Evolutionary conservation across 2,888 invertebrate species (phyloP), one percentile per base, ranked within the genome.

Genomic region (Sclerodermus sp.): DNA sequence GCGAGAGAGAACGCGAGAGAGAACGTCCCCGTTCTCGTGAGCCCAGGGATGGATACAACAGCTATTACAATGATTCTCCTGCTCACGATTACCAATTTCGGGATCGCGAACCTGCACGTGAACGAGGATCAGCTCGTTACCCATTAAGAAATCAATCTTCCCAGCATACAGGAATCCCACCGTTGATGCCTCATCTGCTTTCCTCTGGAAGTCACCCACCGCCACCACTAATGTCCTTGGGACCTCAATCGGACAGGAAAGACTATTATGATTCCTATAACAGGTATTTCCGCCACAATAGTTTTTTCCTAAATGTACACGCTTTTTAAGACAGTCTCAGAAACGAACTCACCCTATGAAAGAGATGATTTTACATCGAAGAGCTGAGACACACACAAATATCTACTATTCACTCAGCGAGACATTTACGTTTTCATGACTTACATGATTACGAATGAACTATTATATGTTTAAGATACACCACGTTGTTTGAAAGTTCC

Each of bases 191-290:
- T 13, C 68, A 68, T 61, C 62, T 69, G 60, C 53, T 63, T 52
- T 23, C 23, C 23, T 54, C 68, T 49, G 68, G 67, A 58, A 62
- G 67, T 65, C 72, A 73, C 57, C 67, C 73, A 55, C 71, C 73
- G 57, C 71, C 73, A 57, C 72, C 74, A 49, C 70, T 73, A 61
- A 71, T 71, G 71, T 70, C 74, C 52, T 66, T 74, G 68, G 75
- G 74, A 73, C 69, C 71, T 58, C 67, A 67, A 48, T 65, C 71
- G 72, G 78, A 78, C 73, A 76, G 78, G 77, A 78, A 79, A 78
- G 78, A 79, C 74, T 79, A 78, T 77, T 78, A 77, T 75, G 79
- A 79, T 73, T 77, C 76, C 72, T 78, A 78, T 74, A 78, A 74
- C 77, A 78, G 78, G 78, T 78, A 78, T 78, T 77, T 77, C 74